These are phyloP conservation scores for Drosophila aff. DNA, from an alignment of 1,140 invertebrate species.

Conservation along the genomic window DNA sequence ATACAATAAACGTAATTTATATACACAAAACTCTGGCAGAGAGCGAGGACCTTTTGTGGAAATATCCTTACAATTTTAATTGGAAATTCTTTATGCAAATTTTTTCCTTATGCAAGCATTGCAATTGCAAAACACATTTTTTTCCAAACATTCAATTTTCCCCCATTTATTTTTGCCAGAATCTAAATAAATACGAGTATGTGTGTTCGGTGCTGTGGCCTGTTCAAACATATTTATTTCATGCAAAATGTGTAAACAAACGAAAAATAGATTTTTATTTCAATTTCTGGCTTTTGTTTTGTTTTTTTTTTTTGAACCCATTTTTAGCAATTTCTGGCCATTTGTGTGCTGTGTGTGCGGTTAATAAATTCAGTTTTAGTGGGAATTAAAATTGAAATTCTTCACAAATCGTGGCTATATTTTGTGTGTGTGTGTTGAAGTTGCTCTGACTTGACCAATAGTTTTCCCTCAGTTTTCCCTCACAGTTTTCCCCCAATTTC, in stretches of 20 bases:
- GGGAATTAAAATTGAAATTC: conserved; percentile 39
- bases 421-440: neutral
- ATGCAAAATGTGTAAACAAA: conserved; percentile 39
- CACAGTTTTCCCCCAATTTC: neutral
- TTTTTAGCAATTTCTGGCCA: neutral
- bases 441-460: neutral
- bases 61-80: conserved; percentile 35
- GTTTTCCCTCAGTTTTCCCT: conserved; percentile 13
- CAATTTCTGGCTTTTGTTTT: conserved; percentile 7
- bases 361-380: conserved; percentile 43
- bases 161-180: conserved; percentile 22
- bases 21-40: neutral
- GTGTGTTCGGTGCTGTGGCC: conserved; percentile 8
- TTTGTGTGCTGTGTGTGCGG: conserved; percentile 8
- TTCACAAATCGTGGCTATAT: neutral
- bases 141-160: conserved; percentile 24
- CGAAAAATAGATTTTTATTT: conserved; percentile 27
- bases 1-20: conserved; percentile 6
- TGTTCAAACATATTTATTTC: conserved; percentile 33
- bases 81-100: conserved; percentile 48
- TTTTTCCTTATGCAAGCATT: conserved; percentile 15
- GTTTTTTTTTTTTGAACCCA: conserved; percentile 3
- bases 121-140: conserved; percentile 18
- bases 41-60: neutral
- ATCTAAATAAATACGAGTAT: conserved; percentile 33